Base-by-base conservation (phyloP, 2,113 vertebrate genomes). In the Alectura lathami region DNA sequence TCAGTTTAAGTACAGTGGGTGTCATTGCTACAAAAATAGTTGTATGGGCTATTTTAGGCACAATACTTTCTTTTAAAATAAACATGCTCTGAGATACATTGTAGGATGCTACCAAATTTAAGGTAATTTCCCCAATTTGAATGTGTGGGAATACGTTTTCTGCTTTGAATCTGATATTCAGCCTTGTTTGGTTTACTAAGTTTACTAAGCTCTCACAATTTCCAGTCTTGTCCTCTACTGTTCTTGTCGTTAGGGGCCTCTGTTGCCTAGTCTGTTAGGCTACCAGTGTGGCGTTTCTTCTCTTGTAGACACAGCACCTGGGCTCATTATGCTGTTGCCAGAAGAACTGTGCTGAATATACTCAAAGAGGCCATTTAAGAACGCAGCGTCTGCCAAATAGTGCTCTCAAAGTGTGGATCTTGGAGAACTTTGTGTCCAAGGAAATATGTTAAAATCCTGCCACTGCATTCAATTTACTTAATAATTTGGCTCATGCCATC, bases 1-100 rank as follows among this genome's bases (percentile, higher is more conserved):
- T 70, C 34, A 85, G 88, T 93, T 91, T 79, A 67, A 87, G 38
- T 73, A 29, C 54, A 38, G 70, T 63, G 88, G 51, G 74, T 79
- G 70, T 36, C 50, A 76, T 23, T 75, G 67, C 59, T 75, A 82
- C 82, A 75, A 88, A 93, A 96, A 95, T 85, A 85, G 70, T 70
- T 73, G 75, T 87, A 82, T 42, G 47, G 24, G 42, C 62, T 89
- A 78, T 87, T 88, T 59, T 3, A 83, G 82, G 82, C 79, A 82
- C 27, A 42, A 79, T 20, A 34, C 17, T 78, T 94, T 57, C 69
- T 75, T 79, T 50, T 36, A 40, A 85, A 83, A 83, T 56, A 67
- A 83, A 50, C 1, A 0, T 2, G 4, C 43, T 87, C 38, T 77
- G 36, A 91, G 64, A 66, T 77, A 36, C 13, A 43, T 30, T 79